Conservation (phyloP, 2,888 invertebrate genomes). For the Limnephilus lunatus region DNA sequence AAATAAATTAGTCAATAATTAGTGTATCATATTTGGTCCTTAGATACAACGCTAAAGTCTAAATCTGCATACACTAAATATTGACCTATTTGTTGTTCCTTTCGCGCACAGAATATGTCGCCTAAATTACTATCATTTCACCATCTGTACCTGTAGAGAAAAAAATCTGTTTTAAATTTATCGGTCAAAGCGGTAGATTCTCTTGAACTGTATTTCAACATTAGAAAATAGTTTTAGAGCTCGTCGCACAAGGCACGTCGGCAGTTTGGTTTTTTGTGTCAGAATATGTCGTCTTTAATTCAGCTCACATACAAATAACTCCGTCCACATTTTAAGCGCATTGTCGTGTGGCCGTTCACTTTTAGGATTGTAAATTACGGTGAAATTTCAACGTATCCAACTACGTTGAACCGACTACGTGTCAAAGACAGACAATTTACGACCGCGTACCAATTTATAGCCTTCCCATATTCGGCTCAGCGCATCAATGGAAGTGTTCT, state of each 20-base stretch:
- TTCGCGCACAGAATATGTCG: too few relatives aligned
- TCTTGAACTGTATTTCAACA: background rate
- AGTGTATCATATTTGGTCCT: too few relatives aligned
- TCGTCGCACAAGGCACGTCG: background rate
- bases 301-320: background rate
- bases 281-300: background rate
- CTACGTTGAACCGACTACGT: constrained; percentile 9
- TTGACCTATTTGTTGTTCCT: too few relatives aligned
- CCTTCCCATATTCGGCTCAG: background rate
- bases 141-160: too few relatives aligned
- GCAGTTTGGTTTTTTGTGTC: background rate
- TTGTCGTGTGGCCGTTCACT: background rate
- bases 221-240: background rate
- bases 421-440: constrained; percentile 29
- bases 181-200: too few relatives aligned
- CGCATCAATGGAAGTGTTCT: constrained; percentile 4
- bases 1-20: too few relatives aligned
- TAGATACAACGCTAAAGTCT: too few relatives aligned
- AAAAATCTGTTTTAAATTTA: too few relatives aligned
- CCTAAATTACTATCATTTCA: too few relatives aligned
- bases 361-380: background rate
- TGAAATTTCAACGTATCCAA: background rate
- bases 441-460: constrained; percentile 36
- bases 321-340: background rate
- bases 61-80: too few relatives aligned